phyloP scores from a whole-genome alignment of 2,888 invertebrate species.

The Thysanoteuthis rhombus region DNA sequence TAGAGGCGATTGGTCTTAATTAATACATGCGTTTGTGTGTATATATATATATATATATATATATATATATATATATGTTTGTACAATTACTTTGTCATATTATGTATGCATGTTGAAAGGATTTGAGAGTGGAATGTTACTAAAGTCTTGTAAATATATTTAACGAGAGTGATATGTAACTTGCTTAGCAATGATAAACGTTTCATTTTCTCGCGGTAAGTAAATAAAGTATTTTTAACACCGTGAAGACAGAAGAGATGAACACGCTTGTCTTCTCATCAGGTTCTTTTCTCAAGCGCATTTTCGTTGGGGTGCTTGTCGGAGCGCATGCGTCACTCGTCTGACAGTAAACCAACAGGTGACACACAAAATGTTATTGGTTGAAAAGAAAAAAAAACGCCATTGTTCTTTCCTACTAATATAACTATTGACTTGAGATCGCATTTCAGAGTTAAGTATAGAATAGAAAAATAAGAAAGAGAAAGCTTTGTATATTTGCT shows the following conservation, averaged over 20 bases:
- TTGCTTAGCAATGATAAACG: no score
- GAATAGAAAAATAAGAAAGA: background rate
- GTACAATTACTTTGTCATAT: no score
- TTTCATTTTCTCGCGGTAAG: no score
- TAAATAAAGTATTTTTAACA: background rate
- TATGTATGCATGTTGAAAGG: no score
- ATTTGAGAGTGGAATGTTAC: no score
- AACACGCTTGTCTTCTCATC: background rate
- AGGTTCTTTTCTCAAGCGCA: no score
- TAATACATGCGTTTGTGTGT: background rate
- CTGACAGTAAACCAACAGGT: background rate
- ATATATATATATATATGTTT: background rate
- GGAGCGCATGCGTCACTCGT: background rate
- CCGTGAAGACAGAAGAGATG: background rate
- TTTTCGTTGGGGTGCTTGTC: background rate
- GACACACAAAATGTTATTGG: background rate
- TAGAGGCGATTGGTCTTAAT: background rate
- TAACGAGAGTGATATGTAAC: no score
- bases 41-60: constrained; percentile 1
- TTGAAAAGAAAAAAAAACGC: background rate
- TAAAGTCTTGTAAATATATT: no score
- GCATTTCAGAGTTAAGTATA: background rate
- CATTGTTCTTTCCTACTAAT: background rate
- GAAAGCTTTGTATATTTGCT: no score
- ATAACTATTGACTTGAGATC: background rate